Evolutionary conservation across 2,113 vertebrate genomes (phyloP), one percentile per base, ranked within the genome.

Genomic region (Ailuropoda melanoleuca): DNA sequence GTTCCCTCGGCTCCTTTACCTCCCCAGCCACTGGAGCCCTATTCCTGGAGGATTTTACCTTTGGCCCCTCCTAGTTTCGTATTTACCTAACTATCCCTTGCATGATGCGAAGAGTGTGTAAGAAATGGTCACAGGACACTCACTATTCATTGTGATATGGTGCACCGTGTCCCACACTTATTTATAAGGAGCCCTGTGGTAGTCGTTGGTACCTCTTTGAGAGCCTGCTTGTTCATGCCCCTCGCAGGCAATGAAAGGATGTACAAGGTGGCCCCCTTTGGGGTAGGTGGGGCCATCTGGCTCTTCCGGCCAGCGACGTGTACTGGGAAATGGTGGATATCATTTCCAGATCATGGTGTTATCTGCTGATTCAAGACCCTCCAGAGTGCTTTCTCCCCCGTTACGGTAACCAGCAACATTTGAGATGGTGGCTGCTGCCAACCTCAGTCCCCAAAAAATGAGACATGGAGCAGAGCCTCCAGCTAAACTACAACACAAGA

Each of bases 81-180:
- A 29, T 88, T 77, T 82, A 50, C 39, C 50, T 68, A n/a, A 29
- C 29, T 19, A 10, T 31, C n/a, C 58, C 84, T 62, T 26, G 29
- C 55, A 5, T 55, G 24, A 10, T 7, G 1, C 26, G 26, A 29
- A 64, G 21, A 10, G 48, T 82, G 56, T 66, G 18, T 90, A 15
- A 77, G 18, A 66, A 55, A 24, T 60, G 29, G 3, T 58, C 48
- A 34, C 46, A n/a, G 8, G 37, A 48, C 66, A 29, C 39, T 74
- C 37, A 48, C 4, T 86, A 6, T 50, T 50, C 56, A n/a, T 17
- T 24, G 55, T 39, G 62, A 14, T 18, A 6, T 18, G 37, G 13
- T 8, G 7, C 31, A 1, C 8, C 13, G 1, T 34, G 34, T n/a
- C 48, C 31, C 10, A 64, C 5, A 7, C n/a, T 34, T n/a, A n/a